Percentiles rank a stretch among this genome's conserved stretches.
phyloP scores from a whole-genome alignment of 2,797 vertebrate genomes.

The Oreochromis mossambicus region DNA sequence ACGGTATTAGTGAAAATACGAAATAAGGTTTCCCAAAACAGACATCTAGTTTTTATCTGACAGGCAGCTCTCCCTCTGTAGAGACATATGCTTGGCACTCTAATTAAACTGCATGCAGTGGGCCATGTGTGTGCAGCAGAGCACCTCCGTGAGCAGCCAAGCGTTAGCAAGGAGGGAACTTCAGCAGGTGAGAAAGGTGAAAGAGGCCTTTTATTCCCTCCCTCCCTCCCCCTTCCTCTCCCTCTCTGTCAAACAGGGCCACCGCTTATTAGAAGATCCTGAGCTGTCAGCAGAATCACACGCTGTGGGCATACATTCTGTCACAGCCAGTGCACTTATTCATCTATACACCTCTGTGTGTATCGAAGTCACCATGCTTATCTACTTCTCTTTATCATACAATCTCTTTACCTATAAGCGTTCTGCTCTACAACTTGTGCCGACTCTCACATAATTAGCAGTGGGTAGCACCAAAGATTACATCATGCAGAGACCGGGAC shows the following conservation, averaged over 20 bases:
- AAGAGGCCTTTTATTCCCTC: background rate
- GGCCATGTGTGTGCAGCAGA: conserved; percentile 6
- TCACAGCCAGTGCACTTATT: background rate
- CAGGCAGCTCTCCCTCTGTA: background rate
- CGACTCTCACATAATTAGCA: conserved; percentile 33
- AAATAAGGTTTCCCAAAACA: conserved; percentile 21
- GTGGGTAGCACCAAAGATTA: background rate
- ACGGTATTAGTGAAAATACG: conserved; percentile 9
- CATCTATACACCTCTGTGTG: conserved; percentile 10
- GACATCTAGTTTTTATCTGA: conserved; percentile 18
- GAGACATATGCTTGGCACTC: conserved; percentile 11
- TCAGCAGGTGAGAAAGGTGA: conserved; percentile 45
- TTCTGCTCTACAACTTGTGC: conserved; percentile 6
- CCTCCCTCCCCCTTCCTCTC: background rate
- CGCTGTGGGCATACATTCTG: conserved; percentile 1
- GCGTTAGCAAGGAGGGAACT: conserved; percentile 16
- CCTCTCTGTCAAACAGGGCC: conserved; percentile 33
- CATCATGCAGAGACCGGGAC: background rate
- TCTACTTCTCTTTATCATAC: background rate
- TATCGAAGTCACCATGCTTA: background rate
- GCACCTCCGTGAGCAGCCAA: conserved; percentile 9
- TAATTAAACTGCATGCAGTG: conserved; percentile 33
- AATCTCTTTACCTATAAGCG: conserved; percentile 2
- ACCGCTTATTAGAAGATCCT: conserved; percentile 53
- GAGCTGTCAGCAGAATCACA: conserved; percentile 46